Evolutionary conservation across 1,140 invertebrate genomes (phyloP).

Genomic region (Tetragnatha versicolor): DNA sequence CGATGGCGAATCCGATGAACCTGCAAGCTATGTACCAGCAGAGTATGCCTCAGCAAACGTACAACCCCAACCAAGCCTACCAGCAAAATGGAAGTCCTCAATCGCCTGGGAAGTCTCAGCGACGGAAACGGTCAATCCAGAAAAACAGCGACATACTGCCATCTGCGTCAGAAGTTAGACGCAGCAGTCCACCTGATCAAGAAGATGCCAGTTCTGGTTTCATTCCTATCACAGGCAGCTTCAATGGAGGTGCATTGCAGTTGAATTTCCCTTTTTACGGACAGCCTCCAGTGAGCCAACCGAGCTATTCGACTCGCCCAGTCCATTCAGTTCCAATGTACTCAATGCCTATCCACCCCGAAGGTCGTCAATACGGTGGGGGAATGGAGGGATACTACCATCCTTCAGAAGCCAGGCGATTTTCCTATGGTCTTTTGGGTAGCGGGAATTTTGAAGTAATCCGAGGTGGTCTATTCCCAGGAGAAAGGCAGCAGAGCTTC

Average conservation of each 20-base stretch:
- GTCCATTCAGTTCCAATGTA: neutral
- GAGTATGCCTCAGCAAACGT: neutral
- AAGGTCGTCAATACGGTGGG: neutral
- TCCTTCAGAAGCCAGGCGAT: conserved; percentile 46
- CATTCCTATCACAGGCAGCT: conserved; percentile 34
- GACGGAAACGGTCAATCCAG: conserved; percentile 6
- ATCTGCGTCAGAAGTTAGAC: neutral
- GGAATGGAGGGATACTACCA: conserved; percentile 32
- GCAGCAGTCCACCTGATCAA: neutral
- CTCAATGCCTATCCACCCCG: conserved; percentile 8
- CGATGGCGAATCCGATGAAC: neutral
- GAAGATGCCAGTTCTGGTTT: conserved; percentile 38
- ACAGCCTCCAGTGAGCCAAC: neutral
- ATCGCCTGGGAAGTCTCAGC: conserved; percentile 18
- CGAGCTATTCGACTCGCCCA: neutral
- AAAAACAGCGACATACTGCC: neutral
- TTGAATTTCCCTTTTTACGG: conserved; percentile 30
- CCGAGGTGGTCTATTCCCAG: conserved; percentile 57
- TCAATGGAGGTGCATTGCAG: conserved; percentile 41
- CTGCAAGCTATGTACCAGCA: neutral
- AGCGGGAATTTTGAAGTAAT: conserved; percentile 60
- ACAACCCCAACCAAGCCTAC: neutral
- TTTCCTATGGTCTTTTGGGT: conserved; percentile 56
- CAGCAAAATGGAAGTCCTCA: neutral
- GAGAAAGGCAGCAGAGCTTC: conserved; percentile 18